A percentile compares a stretch with the other conserved stretches of the same genome.
phyloP scores from a whole-genome alignment of 2,113 vertebrate genomes.

The Pholis gunnellus region DNA sequence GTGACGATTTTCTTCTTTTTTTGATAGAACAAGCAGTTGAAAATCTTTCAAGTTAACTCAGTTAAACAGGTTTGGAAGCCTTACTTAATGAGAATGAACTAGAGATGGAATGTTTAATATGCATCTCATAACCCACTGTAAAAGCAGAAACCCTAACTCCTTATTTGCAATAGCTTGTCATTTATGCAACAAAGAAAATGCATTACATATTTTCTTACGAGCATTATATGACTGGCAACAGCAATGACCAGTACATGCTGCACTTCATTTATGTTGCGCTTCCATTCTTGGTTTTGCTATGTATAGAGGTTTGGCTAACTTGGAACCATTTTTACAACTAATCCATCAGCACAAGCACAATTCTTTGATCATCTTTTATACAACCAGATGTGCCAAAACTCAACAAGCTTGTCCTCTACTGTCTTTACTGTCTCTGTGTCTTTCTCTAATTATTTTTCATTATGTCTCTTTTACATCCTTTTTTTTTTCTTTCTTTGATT shows the following conservation, averaged over 20 bases:
- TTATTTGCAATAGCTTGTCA: constrained; percentile 65
- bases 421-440: constrained; percentile 20
- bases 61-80: constrained; percentile 81
- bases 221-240: constrained; percentile 58
- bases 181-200: constrained; percentile 59
- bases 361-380: constrained; percentile 25
- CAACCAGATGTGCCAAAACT: constrained; percentile 21
- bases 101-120: constrained; percentile 73
- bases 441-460: background rate
- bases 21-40: constrained; percentile 83
- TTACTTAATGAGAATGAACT: constrained; percentile 67
- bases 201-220: constrained; percentile 53
- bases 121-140: constrained; percentile 70
- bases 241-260: constrained; percentile 53
- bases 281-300: constrained; percentile 61
- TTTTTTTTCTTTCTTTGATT: background rate
- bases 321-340: constrained; percentile 66
- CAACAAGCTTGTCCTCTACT: constrained; percentile 37
- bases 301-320: constrained; percentile 60
- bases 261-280: constrained; percentile 69
- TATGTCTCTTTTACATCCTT: constrained; percentile 6
- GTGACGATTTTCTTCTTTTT: constrained; percentile 73
- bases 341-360: constrained; percentile 65
- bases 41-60: constrained; percentile 82
- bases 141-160: constrained; percentile 48